Percentiles rank a stretch among this genome's conserved stretches.
These are phyloP conservation scores for Lontra canadensis DNA, from an alignment of 2,113 vertebrate genomes.

Conservation along the genomic window DNA sequence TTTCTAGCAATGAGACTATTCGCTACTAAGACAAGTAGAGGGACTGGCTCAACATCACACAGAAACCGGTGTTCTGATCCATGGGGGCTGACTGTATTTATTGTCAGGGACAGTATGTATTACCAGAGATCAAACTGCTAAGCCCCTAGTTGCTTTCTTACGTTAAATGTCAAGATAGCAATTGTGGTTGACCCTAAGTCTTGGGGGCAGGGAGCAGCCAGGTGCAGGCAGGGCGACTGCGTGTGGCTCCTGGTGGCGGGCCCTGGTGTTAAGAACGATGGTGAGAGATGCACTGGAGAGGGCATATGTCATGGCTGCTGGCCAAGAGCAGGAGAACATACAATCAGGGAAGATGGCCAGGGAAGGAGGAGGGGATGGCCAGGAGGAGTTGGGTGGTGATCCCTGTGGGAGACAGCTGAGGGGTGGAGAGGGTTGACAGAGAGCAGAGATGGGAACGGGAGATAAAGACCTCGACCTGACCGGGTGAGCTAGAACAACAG, in stretches of 20 bases:
- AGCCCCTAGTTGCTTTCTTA: background rate
- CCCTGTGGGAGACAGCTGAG: background rate
- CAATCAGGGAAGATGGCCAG: too few species aligned
- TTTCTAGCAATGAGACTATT: background rate
- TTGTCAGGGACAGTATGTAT: background rate
- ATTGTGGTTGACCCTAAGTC: background rate
- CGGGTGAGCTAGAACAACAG: fast-evolving
- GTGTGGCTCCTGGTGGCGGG: background rate
- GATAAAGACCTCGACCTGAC: too few species aligned
- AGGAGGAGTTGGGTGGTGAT: background rate
- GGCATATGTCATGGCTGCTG: background rate
- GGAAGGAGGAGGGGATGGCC: background rate
- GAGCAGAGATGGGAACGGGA: background rate
- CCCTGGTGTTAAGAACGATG: background rate
- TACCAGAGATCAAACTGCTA: background rate
- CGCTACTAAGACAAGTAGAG: background rate
- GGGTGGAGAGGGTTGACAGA: background rate
- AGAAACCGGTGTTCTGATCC: background rate
- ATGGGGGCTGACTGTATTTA: fast-evolving
- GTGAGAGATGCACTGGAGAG: fast-evolving
- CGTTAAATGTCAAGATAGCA: constrained; percentile 21
- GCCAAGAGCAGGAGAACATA: background rate
- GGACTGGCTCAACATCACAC: background rate
- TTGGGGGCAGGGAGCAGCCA: background rate
- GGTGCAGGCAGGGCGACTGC: background rate